Base-by-base conservation (phyloP, 1,140 invertebrate species). In the Drosophila obscura region DNA sequence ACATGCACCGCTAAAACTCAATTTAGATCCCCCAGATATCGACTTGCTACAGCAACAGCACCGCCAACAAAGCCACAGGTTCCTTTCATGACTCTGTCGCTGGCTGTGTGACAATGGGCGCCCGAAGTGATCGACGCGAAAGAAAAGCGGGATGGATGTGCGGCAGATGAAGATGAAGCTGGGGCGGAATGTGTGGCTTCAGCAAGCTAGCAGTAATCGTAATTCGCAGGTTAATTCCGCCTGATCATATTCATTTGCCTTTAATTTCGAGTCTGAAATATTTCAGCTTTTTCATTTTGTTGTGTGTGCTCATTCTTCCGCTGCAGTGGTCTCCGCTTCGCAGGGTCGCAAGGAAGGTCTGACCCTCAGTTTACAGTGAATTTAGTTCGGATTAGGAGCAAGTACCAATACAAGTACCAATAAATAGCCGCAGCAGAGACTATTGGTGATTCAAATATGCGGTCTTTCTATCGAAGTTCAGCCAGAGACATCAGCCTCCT, bases 1-100 rank as follows among this genome's bases (percentile, higher is more conserved):
- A 88, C 83, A 87, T 87, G 83, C 83, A 77, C 83, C 80, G 83
- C 83, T 67, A 89, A 89, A 90, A 87, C 85, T 90, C 81, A 90
- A 90, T 90, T 90, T 90, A 90, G 87, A 90, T 90, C 50, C 66
- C 35, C 43, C 55, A 71, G 85, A 90, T 88, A 88, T 72, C 67
- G 76, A 55, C 68, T 56, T 61, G 82, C 77, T 76, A 50, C 63
- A 53, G 24, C 61, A 59, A 56, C 43, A 65, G 60, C 58, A 55
- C 52, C 56, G 53, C 46, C 60, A 48, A 16, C 58, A 41, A 65
- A 72, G 55, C 49, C 46, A 59, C 69, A 74, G 74, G 83, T 87
- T 73, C 48, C 69, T 71, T 64, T 75, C 24, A 28, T n/a, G 52
- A 26, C 49, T 46, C 19, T 46, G 35, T 39, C 11, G 35, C 11